Evolutionary conservation across 2,797 vertebrate species (phyloP).

Genomic region (Neoniphon sammara): DNA sequence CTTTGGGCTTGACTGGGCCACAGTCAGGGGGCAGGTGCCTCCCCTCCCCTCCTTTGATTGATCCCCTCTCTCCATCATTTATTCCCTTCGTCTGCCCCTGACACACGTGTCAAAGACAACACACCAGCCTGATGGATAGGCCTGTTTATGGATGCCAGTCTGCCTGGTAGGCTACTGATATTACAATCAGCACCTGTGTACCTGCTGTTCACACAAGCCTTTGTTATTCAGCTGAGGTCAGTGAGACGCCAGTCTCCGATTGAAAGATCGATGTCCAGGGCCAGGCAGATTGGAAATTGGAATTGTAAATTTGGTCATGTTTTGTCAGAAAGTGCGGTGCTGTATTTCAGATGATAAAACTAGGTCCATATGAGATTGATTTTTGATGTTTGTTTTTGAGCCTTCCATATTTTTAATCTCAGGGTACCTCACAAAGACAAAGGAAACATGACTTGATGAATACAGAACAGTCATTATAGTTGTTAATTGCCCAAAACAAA

Average conservation of each 20-base stretch:
- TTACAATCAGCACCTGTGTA: constrained; percentile 84
- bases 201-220: constrained; percentile 77
- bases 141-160: constrained; percentile 83
- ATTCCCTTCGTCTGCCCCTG: constrained; percentile 78
- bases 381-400: background rate
- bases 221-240: constrained; percentile 75
- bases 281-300: constrained; percentile 58
- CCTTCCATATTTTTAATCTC: constrained; percentile 9
- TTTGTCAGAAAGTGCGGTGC: constrained; percentile 45
- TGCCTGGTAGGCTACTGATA: constrained; percentile 83
- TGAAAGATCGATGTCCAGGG: constrained; percentile 75
- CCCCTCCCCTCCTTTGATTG: constrained; percentile 80
- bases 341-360: constrained; percentile 56
- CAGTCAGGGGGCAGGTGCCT: constrained; percentile 78
- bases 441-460: background rate
- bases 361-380: constrained; percentile 24
- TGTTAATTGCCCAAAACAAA: constrained; percentile 26
- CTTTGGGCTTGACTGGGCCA: constrained; percentile 78
- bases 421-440: constrained; percentile 27
- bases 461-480: constrained; percentile 10
- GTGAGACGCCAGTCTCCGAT: constrained; percentile 58
- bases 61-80: constrained; percentile 83
- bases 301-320: constrained; percentile 73
- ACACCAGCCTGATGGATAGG: constrained; percentile 83
- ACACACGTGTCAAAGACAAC: constrained; percentile 80